phyloP scores from a whole-genome alignment of 2,888 invertebrate species.

The Camptogramma bilineatum region DNA sequence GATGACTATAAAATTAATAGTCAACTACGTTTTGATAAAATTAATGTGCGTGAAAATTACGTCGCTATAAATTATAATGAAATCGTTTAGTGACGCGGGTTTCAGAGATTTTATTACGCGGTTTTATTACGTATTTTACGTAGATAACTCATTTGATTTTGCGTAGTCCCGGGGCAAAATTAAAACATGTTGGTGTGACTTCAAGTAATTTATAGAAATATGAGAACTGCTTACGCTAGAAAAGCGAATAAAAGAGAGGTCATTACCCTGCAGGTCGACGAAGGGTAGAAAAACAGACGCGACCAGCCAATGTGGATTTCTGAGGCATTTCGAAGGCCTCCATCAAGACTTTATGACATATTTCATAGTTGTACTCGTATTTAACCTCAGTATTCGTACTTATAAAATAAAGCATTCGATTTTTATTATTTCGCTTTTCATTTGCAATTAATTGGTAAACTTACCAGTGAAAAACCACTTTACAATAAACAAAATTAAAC shows the following conservation, averaged over 20 bases:
- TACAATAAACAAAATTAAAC: too few species aligned
- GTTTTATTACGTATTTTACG: slow-evolving; percentile 7
- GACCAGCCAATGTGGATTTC: too few species aligned
- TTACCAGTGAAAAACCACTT: too few species aligned
- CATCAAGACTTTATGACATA: too few species aligned
- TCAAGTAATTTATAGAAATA: not conserved
- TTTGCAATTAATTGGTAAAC: too few species aligned
- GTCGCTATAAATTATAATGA: slow-evolving; percentile 35
- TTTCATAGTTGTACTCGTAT: too few species aligned
- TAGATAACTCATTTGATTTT: slow-evolving; percentile 7
- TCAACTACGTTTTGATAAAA: slow-evolving; percentile 37
- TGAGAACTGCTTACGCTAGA: not conserved
- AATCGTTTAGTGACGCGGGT: slow-evolving; percentile 29
- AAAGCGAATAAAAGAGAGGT: not conserved
- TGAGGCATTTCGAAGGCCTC: too few species aligned
- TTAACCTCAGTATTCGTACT: too few species aligned
- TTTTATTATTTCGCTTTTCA: too few species aligned
- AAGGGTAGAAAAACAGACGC: too few species aligned
- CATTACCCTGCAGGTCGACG: not conserved
- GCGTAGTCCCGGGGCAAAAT: not conserved
- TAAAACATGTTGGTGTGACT: not conserved
- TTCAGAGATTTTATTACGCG: slow-evolving; percentile 19
- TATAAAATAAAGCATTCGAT: too few species aligned
- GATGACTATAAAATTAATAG: slow-evolving; percentile 35
- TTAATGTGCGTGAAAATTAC: slow-evolving; percentile 35